Evolutionary conservation across 1,140 invertebrate species (phyloP), one percentile per base, ranked within the genome.

Genomic region (Drosophila tropicalis): DNA sequence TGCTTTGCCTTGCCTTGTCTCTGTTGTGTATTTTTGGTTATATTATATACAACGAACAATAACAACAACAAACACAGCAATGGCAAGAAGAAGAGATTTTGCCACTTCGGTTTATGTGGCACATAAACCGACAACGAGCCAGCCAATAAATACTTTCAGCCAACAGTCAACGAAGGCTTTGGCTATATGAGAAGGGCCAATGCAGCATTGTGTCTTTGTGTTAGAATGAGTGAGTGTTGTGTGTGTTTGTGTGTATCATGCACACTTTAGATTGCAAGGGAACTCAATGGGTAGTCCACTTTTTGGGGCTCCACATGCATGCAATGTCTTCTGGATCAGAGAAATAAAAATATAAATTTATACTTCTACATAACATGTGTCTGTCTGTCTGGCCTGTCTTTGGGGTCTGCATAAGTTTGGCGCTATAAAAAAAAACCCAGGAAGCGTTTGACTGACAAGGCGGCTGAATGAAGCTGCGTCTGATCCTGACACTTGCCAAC

Each of bases 401-500:
- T 39, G n/a, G n/a, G n/a, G n/a, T n/a, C n/a, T n/a, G n/a, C n/a
- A n/a, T 47, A 15, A 47, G 44, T 47, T 9, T 51, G 44, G 44
- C 44, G 44, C 17, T 51, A 51, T 51, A 51, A 51, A 51, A 29
- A 29, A 29, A 29, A 6, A 29, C 22, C 12, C 44, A 9, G 17
- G 44, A 51, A 51, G 1, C 62, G 62, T 62, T 29, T 69, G 44
- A 62, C 54, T 47, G 41, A 36, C 36, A 41, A 56, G 51, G 44
- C 70, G 63, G 73, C 73, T 65, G 76, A 76, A 73, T 55, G 70
- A 72, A 72, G 55, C 71, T 66, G 78, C 56, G 70, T 56, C 82
- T 85, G 82, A 87, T 89, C 70, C 80, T 87, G 84, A 84, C 84
- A 89, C 84, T 87, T 87, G 84, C 84, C 84, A 87, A 89, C 84